phyloP scores from a whole-genome alignment of 2,888 invertebrate genomes.

The Macaria notata region DNA sequence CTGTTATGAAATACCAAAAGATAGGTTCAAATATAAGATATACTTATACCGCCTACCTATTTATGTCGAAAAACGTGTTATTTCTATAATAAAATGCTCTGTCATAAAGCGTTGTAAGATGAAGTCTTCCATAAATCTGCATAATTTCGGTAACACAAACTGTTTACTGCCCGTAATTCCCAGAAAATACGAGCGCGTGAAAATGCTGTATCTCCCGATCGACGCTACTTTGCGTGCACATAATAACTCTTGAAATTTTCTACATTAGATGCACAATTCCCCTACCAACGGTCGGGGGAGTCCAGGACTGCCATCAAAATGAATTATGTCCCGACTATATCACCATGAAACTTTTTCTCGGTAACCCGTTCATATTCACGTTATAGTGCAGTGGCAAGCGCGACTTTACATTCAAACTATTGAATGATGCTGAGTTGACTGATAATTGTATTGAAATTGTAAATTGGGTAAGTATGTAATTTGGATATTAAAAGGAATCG shows the following conservation, averaged over 20 bases:
- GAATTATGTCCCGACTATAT: constrained; percentile 18
- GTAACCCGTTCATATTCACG: constrained; percentile 4
- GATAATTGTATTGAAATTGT: too few species aligned
- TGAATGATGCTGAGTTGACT: too few species aligned
- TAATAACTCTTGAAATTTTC: constrained; percentile 21
- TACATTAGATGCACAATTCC: constrained; percentile 16
- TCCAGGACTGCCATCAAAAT: constrained; percentile 16
- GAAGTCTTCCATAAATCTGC: too few species aligned
- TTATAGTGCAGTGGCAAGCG: background rate
- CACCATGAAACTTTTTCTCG: constrained; percentile 14
- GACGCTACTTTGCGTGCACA: constrained; percentile 15
- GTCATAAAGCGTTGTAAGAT: too few species aligned
- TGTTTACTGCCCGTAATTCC: background rate
- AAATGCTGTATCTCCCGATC: constrained; percentile 3
- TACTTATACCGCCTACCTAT: too few species aligned
- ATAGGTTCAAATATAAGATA: too few species aligned
- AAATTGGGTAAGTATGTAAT: too few species aligned
- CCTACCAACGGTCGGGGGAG: constrained; percentile 7
- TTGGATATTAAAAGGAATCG: too few species aligned
- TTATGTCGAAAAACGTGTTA: too few species aligned
- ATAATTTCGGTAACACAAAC: background rate
- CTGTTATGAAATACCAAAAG: too few species aligned
- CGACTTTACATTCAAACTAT: too few species aligned
- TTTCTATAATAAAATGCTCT: too few species aligned
- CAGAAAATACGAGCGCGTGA: constrained; percentile 1